Percentiles rank a stretch among this genome's conserved stretches.
Evolutionary conservation across 2,113 vertebrate genomes (phyloP).

Genomic region (Microtus ochrogaster): DNA sequence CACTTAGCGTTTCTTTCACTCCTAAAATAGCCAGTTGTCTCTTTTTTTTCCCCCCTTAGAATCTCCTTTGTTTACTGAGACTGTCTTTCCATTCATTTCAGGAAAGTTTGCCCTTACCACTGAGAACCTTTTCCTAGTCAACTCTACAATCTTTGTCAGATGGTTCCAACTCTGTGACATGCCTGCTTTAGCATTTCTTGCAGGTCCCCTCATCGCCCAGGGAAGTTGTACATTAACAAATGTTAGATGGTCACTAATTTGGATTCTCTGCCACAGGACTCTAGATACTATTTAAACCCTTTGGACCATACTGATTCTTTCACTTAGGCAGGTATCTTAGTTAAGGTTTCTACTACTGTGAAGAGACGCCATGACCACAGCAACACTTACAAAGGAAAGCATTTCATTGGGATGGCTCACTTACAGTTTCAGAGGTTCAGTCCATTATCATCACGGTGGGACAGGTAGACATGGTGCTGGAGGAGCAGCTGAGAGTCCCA

Average conservation of each 20-base stretch:
- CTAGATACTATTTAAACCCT: neutral
- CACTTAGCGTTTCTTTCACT: neutral
- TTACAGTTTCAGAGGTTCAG: neutral
- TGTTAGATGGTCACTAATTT: neutral
- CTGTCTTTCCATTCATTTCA: neutral
- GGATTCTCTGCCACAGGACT: neutral
- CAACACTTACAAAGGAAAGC: neutral
- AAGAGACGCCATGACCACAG: neutral
- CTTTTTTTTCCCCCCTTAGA: neutral
- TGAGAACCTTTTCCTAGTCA: neutral
- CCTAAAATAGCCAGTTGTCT: neutral
- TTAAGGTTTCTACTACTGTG: neutral
- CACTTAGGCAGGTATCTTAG: neutral
- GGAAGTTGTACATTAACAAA: neutral
- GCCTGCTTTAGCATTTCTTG: neutral
- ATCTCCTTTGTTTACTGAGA: neutral
- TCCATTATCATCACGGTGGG: neutral
- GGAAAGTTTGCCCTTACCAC: neutral
- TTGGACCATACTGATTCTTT: neutral
- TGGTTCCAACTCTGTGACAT: neutral
- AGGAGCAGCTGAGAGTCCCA: neutral
- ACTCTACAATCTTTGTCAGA: neutral
- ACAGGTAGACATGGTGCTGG: neutral
- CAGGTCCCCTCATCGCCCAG: too few species aligned
- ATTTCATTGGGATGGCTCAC: neutral